Evolutionary conservation across 2,113 vertebrate genomes (phyloP).

Genomic region (Isurus oxyrinchus): DNA sequence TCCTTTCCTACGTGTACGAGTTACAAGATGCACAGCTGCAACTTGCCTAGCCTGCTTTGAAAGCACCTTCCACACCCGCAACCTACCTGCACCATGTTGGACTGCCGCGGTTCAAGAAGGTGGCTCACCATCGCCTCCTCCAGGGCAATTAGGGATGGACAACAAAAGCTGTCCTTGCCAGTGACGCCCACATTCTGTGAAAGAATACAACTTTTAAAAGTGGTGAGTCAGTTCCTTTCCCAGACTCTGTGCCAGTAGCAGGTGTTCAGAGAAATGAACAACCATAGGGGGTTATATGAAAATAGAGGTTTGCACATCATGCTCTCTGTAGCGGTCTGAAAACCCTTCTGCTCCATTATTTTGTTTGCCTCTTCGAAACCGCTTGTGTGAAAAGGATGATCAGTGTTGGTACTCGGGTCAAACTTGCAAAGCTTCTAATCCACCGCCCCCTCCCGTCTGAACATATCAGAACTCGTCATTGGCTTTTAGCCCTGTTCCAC

Average conservation of each 20-base stretch:
- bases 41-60: background rate
- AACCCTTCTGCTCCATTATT: background rate
- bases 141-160: background rate
- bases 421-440: background rate
- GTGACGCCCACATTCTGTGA: no score
- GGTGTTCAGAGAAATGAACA: background rate
- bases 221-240: background rate
- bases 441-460: background rate
- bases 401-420: background rate
- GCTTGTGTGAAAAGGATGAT: background rate
- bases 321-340: background rate
- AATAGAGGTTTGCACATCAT: background rate
- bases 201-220: background rate
- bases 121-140: no score
- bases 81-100: background rate
- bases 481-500: background rate
- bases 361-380: background rate
- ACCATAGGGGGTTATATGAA: background rate
- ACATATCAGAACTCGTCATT: background rate
- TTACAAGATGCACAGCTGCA: background rate
- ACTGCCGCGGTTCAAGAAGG: background rate
- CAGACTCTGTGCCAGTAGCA: no score
- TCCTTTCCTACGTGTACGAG: background rate
- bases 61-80: background rate
- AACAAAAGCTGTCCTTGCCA: background rate